Evolutionary conservation across 2,797 vertebrate species (phyloP), one percentile per base, ranked within the genome.

Genomic region (Threskiornis aethiopicus): DNA sequence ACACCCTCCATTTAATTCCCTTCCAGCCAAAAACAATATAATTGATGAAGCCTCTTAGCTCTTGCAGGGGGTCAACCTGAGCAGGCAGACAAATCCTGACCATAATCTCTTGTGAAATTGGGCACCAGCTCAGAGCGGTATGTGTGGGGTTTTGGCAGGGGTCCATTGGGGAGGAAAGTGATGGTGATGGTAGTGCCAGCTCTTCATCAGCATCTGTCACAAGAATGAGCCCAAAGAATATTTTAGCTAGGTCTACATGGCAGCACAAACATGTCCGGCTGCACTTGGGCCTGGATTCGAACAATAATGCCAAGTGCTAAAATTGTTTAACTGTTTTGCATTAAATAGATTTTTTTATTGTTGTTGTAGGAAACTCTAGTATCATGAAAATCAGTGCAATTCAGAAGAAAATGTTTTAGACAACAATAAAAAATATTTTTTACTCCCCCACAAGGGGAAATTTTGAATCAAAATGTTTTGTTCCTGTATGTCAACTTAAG

Each of bases 391-490:
- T 65, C 33, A 41, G 11, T 51, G 52, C 59, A 41, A 55, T 77
- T 59, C 31, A 73, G 46, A 76, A 86, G 28, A 80, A 86, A 90
- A 78, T 65, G 12, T 25, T 86, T 89, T 82, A 31, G 28, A 55
- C 19, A 54, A 54, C 46, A 61, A 37, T 22, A 73, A 76, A n/a
- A 87, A 69, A 31, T 39, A 24, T 31, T 46, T 93, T 89, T 93
- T 73, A 62, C 24, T 79, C 79, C 37, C 20, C 54, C 72, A 73
- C 17, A 84, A 79, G 59, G 29, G 24, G 49, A 95, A 78, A 90
- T 90, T 86, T 69, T 66, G 62, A 86, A 76, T 90, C 69, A 65
- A 94, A 94, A 81, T 92, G 42, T 91, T 96, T 94, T 85, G n/a
- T 86, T 81, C 79, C 35, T 61, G 1, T 58, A 39, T 67, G 29